Conservation (phyloP, 1,140 invertebrate genomes). For the Drosophila bocki region DNA sequence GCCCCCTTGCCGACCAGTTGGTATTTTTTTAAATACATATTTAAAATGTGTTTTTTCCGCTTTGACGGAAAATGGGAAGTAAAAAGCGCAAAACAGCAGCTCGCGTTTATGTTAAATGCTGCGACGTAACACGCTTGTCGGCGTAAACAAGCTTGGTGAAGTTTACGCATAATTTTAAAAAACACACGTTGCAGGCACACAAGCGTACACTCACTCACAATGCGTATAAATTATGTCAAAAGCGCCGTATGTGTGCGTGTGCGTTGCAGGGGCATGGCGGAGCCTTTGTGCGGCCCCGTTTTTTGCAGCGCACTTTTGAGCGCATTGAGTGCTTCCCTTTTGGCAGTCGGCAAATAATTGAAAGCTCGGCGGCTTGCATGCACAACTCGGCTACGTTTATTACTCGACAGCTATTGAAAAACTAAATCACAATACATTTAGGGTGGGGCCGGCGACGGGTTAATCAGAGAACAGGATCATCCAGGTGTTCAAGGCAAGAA, state of each 20-base stretch:
- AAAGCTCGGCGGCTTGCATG: constrained; percentile 48
- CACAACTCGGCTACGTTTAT: constrained; percentile 49
- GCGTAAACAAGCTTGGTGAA: constrained; percentile 59
- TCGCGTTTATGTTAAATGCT: constrained; percentile 52
- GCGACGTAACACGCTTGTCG: constrained; percentile 57
- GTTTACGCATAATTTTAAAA: constrained; percentile 69
- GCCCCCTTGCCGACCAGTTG: constrained; percentile 14
- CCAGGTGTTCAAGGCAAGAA: constrained; percentile 63
- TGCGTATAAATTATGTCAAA: constrained; percentile 59
- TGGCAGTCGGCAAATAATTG: constrained; percentile 47
- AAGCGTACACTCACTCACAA: constrained; percentile 33
- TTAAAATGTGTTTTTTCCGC: constrained; percentile 34
- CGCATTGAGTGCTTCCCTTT: constrained; percentile 44
- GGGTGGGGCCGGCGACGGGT: constrained; percentile 18
- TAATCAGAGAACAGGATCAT: constrained; percentile 9
- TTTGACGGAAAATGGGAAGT: constrained; percentile 38
- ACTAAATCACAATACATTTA: constrained; percentile 20
- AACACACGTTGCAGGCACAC: constrained; percentile 51
- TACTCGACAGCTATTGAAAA: constrained; percentile 36
- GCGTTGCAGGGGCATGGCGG: background rate
- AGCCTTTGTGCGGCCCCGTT: constrained; percentile 27
- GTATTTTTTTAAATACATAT: constrained; percentile 35
- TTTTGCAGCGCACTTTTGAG: constrained; percentile 52
- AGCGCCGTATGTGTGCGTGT: constrained; percentile 6
- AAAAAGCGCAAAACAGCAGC: constrained; percentile 46